These are phyloP conservation scores for Drosophila truncata DNA, from an alignment of 1,140 invertebrate genomes.

Conservation along the genomic window DNA sequence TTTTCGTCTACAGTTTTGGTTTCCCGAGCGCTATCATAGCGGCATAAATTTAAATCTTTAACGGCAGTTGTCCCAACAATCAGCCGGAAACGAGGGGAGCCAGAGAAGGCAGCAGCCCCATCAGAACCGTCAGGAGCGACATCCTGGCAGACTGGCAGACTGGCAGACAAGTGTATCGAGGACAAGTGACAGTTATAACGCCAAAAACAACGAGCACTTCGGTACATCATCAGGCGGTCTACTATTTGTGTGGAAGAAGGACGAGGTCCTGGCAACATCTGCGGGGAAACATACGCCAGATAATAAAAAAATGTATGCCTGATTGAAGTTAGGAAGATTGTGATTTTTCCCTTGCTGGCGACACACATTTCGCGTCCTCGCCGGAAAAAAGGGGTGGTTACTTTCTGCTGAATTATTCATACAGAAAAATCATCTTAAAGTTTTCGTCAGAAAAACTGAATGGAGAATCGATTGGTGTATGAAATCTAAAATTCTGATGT, in stretches of 20 bases:
- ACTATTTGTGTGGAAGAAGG: constrained; percentile 24
- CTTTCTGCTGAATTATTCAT: constrained; percentile 61
- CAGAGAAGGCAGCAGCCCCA: constrained; percentile 1
- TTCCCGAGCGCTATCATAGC: constrained; percentile 48
- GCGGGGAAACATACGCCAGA: constrained; percentile 48
- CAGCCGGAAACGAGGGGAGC: constrained; percentile 21
- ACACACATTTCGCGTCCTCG: constrained; percentile 12
- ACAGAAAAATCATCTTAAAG: constrained; percentile 38
- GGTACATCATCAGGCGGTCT: constrained; percentile 36
- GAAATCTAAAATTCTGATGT: background rate
- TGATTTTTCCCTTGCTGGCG: constrained; percentile 43
- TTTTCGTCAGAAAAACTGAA: background rate
- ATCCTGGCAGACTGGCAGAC: constrained; percentile 46
- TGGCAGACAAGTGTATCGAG: constrained; percentile 67
- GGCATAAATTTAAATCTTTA: constrained; percentile 72
- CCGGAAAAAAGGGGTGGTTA: constrained; percentile 21
- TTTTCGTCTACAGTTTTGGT: constrained; percentile 66
- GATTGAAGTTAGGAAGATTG: constrained; percentile 71
- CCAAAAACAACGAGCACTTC: constrained; percentile 50
- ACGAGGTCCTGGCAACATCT: constrained; percentile 29
- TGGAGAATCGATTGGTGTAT: background rate
- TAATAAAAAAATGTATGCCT: constrained; percentile 81
- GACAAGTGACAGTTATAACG: constrained; percentile 63
- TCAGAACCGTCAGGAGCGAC: constrained; percentile 11
- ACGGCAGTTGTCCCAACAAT: constrained; percentile 15